Evolutionary conservation across 2,113 vertebrate species (phyloP).

Genomic region (Prunella himalayana): DNA sequence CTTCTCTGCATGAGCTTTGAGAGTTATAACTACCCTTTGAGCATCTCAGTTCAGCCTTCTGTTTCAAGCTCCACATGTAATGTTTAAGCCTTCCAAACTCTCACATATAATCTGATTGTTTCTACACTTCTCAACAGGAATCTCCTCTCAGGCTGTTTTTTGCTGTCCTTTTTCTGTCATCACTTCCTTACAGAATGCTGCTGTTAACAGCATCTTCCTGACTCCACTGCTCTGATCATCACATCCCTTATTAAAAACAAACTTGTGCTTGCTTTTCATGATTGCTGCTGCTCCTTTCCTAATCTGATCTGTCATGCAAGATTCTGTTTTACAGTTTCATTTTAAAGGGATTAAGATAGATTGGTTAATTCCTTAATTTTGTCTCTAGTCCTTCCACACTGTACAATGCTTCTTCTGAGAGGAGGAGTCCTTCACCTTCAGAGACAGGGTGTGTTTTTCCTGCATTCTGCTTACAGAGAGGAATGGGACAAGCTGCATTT

Average conservation of each 20-base stretch:
- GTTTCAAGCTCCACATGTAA: background rate
- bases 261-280: background rate
- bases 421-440: background rate
- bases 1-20: background rate
- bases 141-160: background rate
- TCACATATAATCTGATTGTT: background rate
- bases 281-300: background rate
- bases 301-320: background rate
- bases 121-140: background rate
- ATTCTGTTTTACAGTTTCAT: background rate
- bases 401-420: background rate
- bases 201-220: background rate
- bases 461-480: background rate
- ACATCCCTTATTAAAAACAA: background rate
- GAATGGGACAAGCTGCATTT: background rate
- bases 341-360: background rate
- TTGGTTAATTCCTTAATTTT: background rate
- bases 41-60: background rate
- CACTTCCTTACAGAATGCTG: background rate
- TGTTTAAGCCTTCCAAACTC: background rate
- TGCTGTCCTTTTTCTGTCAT: background rate
- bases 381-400: background rate
- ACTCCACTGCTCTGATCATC: background rate
- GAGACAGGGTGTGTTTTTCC: background rate
- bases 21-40: background rate